phyloP scores from a whole-genome alignment of 1,140 invertebrate genomes.

The Caerostris extrusa region DNA sequence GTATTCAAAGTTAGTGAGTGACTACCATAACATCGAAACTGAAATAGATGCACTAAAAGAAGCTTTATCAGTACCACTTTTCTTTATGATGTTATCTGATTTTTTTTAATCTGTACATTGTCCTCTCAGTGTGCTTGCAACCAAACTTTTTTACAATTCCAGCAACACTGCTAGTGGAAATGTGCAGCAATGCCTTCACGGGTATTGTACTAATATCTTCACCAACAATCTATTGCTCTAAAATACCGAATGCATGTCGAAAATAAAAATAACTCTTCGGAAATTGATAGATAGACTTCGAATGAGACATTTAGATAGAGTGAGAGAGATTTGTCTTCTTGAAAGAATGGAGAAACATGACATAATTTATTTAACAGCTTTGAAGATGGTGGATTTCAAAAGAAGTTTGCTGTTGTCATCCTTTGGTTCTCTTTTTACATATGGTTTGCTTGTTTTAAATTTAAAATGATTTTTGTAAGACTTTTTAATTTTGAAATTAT shows the following conservation, averaged over 20 bases:
- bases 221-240: neutral
- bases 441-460: neutral
- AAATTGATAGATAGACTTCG: neutral
- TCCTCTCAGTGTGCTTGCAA: neutral
- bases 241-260: neutral
- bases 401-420: neutral
- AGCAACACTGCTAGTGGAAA: neutral
- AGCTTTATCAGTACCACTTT: neutral
- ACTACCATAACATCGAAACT: neutral
- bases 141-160: neutral
- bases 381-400: neutral
- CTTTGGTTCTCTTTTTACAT: neutral
- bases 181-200: neutral
- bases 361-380: neutral
- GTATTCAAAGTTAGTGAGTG: neutral
- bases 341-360: neutral
- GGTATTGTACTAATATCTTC: neutral
- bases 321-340: neutral
- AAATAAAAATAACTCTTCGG: neutral
- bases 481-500: no score
- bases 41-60: neutral
- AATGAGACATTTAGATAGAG: neutral
- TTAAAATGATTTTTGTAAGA: neutral
- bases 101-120: neutral
- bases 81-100: neutral